phyloP scores from a whole-genome alignment of 2,113 vertebrate species.

The Gnathonemus longibarbis region DNA sequence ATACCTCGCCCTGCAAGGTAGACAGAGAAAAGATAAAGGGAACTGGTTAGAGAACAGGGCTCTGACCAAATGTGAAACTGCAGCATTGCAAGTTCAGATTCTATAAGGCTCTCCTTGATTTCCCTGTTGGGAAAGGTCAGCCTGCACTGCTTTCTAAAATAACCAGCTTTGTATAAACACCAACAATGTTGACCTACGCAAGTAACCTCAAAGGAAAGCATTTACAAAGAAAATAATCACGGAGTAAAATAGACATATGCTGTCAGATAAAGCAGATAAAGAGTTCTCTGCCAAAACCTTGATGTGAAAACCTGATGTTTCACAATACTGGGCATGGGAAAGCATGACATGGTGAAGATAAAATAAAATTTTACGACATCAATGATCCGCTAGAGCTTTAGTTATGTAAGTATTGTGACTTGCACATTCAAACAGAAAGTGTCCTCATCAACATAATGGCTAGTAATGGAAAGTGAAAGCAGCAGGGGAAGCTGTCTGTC shows the following conservation, averaged over 20 bases:
- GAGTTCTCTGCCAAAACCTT: not conserved
- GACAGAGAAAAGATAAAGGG: constrained; percentile 14
- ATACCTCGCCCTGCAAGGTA: constrained; percentile 75
- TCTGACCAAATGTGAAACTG: not conserved
- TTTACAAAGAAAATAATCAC: not conserved
- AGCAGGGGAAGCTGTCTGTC: not conserved
- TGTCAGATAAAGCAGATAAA: not conserved
- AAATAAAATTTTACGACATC: not conserved
- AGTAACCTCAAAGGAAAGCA: not conserved
- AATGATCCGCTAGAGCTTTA: not conserved
- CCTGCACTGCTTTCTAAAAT: not conserved
- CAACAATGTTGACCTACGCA: not conserved
- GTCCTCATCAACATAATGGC: not conserved
- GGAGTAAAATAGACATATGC: not conserved
- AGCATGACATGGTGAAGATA: not conserved
- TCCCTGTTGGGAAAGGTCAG: not conserved
- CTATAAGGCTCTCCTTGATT: not conserved
- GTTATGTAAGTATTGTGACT: not conserved
- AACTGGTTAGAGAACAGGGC: not conserved
- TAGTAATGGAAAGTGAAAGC: not conserved
- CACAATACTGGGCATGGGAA: not conserved
- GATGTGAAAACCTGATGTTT: not conserved
- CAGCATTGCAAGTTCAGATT: not conserved
- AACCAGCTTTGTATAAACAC: not conserved
- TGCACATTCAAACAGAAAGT: not conserved